Conservation (phyloP, 2,888 invertebrate genomes). For the Andrena flavipes region DNA sequence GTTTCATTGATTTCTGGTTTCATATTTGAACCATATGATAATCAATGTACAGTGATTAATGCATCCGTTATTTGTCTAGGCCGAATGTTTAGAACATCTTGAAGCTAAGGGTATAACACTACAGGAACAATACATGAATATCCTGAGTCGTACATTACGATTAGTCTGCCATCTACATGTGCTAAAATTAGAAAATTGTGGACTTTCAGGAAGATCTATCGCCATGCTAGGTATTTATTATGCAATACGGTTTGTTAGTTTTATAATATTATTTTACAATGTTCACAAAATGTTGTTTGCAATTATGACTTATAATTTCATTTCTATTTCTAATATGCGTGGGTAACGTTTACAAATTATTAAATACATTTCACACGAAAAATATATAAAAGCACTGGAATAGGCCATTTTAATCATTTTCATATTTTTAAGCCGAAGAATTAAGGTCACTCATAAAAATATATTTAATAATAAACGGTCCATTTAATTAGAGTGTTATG, state of each 20-base stretch:
- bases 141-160: slow-evolving; percentile 90
- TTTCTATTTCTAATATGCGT: not conserved
- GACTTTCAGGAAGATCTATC: slow-evolving; percentile 90
- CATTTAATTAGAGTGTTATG: too few species aligned
- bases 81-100: slow-evolving; percentile 89
- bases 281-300: not conserved
- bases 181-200: slow-evolving; percentile 92
- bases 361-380: not conserved
- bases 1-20: slow-evolving; percentile 16
- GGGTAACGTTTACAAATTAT: slow-evolving; percentile 27
- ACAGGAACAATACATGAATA: slow-evolving; percentile 89
- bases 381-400: not conserved
- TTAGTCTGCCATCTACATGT: slow-evolving; percentile 90
- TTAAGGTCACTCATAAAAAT: too few species aligned
- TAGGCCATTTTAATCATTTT: not conserved
- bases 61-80: slow-evolving; percentile 85
- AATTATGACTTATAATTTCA: not conserved
- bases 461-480: too few species aligned
- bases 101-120: slow-evolving; percentile 89
- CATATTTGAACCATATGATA: slow-evolving; percentile 20
- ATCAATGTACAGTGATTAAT: slow-evolving; percentile 57
- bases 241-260: slow-evolving; percentile 41
- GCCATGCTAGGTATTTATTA: slow-evolving; percentile 89
- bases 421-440: not conserved
- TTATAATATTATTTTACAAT: slow-evolving; percentile 12